phyloP scores from a whole-genome alignment of 2,797 vertebrate species.

The Alca torda region DNA sequence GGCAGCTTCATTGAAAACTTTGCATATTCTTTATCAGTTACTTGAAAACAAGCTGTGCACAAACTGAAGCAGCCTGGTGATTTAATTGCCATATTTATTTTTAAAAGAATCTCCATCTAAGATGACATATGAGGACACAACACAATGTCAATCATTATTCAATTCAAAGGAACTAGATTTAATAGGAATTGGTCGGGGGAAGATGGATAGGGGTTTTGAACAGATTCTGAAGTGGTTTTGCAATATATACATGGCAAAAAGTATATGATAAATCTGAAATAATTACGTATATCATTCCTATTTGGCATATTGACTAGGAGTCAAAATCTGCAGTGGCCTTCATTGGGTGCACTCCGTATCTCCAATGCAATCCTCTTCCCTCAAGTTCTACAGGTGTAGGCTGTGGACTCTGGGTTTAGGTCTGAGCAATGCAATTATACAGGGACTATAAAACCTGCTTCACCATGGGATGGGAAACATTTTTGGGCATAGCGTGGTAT shows the following conservation, averaged over 20 bases:
- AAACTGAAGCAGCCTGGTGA: neutral
- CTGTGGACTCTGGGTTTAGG: neutral
- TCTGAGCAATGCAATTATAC: neutral
- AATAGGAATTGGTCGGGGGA: neutral
- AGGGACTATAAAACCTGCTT: neutral
- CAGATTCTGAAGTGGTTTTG: neutral
- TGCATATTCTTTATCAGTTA: neutral
- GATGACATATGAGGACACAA: neutral
- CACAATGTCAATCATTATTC: neutral
- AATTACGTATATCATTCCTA: neutral
- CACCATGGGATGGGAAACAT: neutral
- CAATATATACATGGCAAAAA: neutral
- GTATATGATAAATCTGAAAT: neutral
- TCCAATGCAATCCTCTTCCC: neutral
- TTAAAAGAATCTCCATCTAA: conserved; percentile 19
- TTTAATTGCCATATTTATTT: conserved; percentile 17
- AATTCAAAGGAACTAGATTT: neutral
- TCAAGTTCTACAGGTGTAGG: neutral
- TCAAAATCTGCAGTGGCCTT: neutral
- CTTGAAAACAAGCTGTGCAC: neutral
- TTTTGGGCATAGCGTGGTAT: neutral
- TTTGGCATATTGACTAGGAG: neutral
- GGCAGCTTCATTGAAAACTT: conserved; percentile 1
- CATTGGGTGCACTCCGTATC: neutral
- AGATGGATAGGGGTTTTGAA: neutral